A percentile compares a stretch with the other conserved stretches of the same genome.
Evolutionary conservation across 2,888 invertebrate species (phyloP).

Genomic region (Andrena trimmerana): DNA sequence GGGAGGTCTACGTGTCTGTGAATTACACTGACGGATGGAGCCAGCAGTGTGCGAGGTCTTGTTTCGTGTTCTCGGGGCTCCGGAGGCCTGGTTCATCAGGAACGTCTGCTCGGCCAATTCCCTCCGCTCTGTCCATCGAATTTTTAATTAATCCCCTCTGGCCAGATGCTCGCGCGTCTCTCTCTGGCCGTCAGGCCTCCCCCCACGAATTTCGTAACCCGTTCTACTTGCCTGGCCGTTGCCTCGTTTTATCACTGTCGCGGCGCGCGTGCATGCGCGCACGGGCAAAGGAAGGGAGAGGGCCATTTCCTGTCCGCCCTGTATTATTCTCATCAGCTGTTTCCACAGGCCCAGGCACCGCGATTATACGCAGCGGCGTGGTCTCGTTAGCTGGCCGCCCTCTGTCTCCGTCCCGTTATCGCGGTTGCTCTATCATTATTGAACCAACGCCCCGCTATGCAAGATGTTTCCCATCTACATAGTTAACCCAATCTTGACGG

Average conservation of each 20-base stretch:
- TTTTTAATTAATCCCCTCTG: conserved; percentile 42
- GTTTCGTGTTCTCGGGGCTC: neutral
- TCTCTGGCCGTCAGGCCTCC: neutral
- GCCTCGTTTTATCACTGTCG: conserved; percentile 46
- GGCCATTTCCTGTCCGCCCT: conserved; percentile 65
- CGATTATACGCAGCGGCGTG: conserved; percentile 19
- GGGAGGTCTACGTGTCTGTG: no score
- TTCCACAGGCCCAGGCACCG: conserved; percentile 42
- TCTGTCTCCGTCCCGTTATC: conserved; percentile 63
- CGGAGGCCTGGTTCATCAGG: neutral
- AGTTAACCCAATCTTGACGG: conserved; percentile 60
- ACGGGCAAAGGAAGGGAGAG: conserved; percentile 47
- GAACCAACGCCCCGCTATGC: conserved; percentile 62
- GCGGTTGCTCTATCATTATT: conserved; percentile 66
- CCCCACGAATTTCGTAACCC: conserved; percentile 48
- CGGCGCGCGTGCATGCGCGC: conserved; percentile 10
- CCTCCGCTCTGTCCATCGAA: conserved; percentile 35
- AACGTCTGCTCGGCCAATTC: conserved; percentile 6
- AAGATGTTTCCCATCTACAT: conserved; percentile 64
- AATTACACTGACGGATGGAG: neutral
- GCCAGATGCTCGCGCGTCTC: conserved; percentile 44
- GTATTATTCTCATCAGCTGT: conserved; percentile 65
- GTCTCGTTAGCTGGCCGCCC: conserved; percentile 38
- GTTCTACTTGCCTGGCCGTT: conserved; percentile 30
- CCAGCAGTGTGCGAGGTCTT: no score